Base-by-base conservation (phyloP, 2,797 vertebrate genomes). In the Avahi laniger region DNA sequence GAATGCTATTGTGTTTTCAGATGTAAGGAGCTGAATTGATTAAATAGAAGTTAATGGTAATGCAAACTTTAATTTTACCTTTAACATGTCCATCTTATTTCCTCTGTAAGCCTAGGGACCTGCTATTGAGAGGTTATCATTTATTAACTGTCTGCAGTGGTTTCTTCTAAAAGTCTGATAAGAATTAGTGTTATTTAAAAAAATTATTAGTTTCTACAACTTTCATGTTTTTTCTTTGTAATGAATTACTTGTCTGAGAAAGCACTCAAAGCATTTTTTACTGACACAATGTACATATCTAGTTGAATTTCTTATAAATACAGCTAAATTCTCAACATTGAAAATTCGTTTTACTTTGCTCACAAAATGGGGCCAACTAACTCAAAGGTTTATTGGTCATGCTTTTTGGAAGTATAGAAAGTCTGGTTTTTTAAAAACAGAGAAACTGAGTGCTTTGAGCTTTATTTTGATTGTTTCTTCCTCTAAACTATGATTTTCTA, bases 11-110 rank as follows among this genome's bases (percentile, higher is more conserved):
- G 5, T 96, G 79, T 82, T 94, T 69, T 22, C 38, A 65, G 91
- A 97, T 50, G 50, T 63, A 48, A 24, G 33, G 69, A 79, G 50
- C 20, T 72, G 85, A 97, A 41, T 61, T 48, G 35, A 95, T 98
- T 97, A 93, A 97, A 97, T 97, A 88, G 94, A 98, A 96, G 20
- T 97, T 97, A 98, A 93, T 0, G 4, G 72, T 90, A 97, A 97
- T 82, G 46, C 30, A 97, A 90, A 93, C 46, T 91, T 95, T 93
- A 73, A 82, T 96, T 90, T 97, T 96, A 26, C 57, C 65, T 97
- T 70, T 63, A 94, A 65, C 57, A 57, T 84, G 96, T 85, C 50
- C 67, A 92, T 92, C 76, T 22, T 92, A 5, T 97, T 97, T 97
- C 85, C 70, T 97, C 38, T 95, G 22, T 15, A 96, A 97, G 72